Evolutionary conservation across 2,888 invertebrate genomes (phyloP), one percentile per base, ranked within the genome.

Genomic region (Agrilus biguttatus): DNA sequence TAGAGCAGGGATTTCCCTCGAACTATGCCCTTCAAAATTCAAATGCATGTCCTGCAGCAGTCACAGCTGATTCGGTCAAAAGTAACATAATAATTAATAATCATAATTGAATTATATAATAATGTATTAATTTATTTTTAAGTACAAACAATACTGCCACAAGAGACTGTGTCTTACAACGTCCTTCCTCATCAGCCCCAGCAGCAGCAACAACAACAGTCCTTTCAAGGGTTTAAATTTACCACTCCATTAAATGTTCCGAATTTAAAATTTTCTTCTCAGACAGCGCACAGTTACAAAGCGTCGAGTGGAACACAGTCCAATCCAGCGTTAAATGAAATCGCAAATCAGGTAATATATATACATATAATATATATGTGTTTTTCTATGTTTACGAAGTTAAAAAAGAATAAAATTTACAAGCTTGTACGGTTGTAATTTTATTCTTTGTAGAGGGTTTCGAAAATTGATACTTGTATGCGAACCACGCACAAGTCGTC

Each of bases 231-330:
- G 40, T 62, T 61, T 46, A 63, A 63, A 49, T 62, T 63, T 50
- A 44, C 59, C 14, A 44, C 56, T 23, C 55, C 59, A 17, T 41
- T 53, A 37, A 39, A 41, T 14, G 32, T 49, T 33, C 55, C 62
- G 19, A 62, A 55, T 49, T 43, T 61, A 33, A 65, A 65, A 49
- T 64, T 63, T 46, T 57, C 61, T 55, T 54, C 62, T 56, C 63
- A 59, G 53, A 51, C 50, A 49, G 46, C 51, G 28, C 48, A 54
- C 47, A 51, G 37, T 45, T 49, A 48, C 42, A 52, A 49, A 44
- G 37, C 36, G 36, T 23, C 43, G 37, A 33, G 28, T 10, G 28
- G 28, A 28, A 28, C 10, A 2, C 28, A 28, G 10, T 28, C 28
- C 5, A 28, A 28, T 28, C 28, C 28, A 3, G 8, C 28, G 8